These are phyloP conservation scores for Spatulosminthurus flaviceps DNA, from an alignment of 2,888 invertebrate genomes.

Conservation along the genomic window DNA sequence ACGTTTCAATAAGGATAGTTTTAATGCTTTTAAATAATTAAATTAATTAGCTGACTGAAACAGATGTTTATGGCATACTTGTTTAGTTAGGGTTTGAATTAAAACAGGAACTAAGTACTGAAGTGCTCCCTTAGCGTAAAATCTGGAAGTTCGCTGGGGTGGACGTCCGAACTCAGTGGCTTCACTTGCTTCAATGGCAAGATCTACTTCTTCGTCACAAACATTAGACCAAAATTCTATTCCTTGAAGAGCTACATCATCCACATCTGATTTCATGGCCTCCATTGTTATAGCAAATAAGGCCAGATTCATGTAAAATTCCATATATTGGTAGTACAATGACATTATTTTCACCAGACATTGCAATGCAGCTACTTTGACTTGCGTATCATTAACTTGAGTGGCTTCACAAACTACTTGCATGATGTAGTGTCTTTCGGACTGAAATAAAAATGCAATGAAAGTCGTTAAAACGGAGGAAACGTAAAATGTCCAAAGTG, in stretches of 20 bases:
- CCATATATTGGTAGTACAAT: constrained; percentile 98
- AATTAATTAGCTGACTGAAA: constrained; percentile 38
- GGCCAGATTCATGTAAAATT: constrained; percentile 98
- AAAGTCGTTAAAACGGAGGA: background rate
- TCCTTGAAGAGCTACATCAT: constrained; percentile 96
- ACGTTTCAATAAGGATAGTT: too few relatives aligned
- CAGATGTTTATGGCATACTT: constrained; percentile 68
- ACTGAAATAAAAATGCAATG: constrained; percentile 66
- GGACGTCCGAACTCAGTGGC: constrained; percentile 92
- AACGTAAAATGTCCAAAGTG: background rate
- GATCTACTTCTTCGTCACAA: constrained; percentile 98
- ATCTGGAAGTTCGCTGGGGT: constrained; percentile 90
- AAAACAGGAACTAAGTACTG: constrained; percentile 94
- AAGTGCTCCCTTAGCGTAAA: constrained; percentile 98
- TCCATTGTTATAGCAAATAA: constrained; percentile 93
- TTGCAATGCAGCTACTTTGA: constrained; percentile 95
- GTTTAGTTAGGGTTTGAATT: constrained; percentile 92
- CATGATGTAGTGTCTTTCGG: constrained; percentile 98
- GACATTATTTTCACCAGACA: constrained; percentile 98
- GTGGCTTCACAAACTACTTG: constrained; percentile 99
- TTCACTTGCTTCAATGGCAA: constrained; percentile 92
- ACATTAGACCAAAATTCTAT: constrained; percentile 99
- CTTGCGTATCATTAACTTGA: constrained; percentile 88
- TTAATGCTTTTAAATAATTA: too few relatives aligned
- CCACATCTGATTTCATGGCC: constrained; percentile 96